Percentiles rank a stretch among this genome's conserved stretches.
These are phyloP conservation scores for Amblyteles armatorius DNA, from an alignment of 2,888 invertebrate species.

Conservation along the genomic window DNA sequence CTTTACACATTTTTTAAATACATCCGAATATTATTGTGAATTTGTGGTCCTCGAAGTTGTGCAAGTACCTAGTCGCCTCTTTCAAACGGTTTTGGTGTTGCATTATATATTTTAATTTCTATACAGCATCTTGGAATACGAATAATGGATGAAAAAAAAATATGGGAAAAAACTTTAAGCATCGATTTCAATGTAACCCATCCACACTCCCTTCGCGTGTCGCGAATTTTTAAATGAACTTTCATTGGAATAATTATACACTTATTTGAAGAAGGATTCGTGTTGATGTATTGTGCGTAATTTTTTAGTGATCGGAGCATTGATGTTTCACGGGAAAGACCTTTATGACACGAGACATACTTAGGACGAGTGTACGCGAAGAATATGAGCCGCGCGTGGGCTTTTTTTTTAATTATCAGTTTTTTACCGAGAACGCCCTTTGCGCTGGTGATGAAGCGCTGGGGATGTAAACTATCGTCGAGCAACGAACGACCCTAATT, in stretches of 20 bases:
- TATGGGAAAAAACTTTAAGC: background rate
- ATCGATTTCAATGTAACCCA: background rate
- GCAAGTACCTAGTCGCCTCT: conserved; percentile 38
- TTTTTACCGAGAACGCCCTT: background rate
- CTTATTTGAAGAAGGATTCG: background rate
- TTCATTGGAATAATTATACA: background rate
- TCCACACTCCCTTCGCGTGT: background rate
- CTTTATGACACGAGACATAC: background rate
- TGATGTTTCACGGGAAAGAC: background rate
- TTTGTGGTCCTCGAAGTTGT: conserved; percentile 80
- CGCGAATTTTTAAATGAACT: background rate
- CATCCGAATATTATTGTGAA: conserved; percentile 75
- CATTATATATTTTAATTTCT: conserved; percentile 13
- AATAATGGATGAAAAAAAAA: background rate
- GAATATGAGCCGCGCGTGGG: background rate
- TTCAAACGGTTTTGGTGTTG: conserved; percentile 27
- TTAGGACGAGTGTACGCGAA: background rate
- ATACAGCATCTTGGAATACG: conserved; percentile 14
- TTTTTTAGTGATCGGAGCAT: background rate
- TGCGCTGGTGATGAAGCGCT: background rate
- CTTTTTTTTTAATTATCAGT: too few species aligned
- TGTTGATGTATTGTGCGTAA: background rate
- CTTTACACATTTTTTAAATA: conserved; percentile 40
- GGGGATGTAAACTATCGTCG: background rate
- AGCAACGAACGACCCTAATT: background rate